Evolutionary conservation across 2,113 vertebrate species (phyloP).

Genomic region (Myotis yumanensis): DNA sequence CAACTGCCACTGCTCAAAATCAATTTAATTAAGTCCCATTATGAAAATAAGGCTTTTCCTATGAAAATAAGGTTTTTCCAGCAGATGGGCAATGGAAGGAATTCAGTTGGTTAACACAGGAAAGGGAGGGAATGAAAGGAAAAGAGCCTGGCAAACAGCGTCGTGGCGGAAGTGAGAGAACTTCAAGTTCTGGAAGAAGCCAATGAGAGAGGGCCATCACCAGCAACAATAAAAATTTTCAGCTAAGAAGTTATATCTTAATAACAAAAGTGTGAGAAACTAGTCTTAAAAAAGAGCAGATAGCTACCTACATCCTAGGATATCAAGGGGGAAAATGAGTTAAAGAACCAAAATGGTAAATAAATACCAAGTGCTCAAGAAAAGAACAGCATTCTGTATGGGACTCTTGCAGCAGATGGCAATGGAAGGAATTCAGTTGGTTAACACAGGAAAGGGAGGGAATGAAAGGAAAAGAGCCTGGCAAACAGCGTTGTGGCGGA

Average conservation of each 20-base stretch:
- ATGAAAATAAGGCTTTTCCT: conserved; percentile 29
- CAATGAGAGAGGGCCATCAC: background rate
- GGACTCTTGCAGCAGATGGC: background rate
- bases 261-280: conserved; percentile 28
- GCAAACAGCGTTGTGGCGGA: background rate
- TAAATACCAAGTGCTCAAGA: background rate
- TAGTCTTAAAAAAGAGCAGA: background rate
- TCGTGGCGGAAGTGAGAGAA: conserved; percentile 13
- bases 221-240: conserved; percentile 15
- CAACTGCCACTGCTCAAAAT: background rate
- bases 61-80: background rate
- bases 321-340: background rate
- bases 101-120: conserved; percentile 45
- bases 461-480: background rate
- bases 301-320: background rate
- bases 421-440: conserved; percentile 45
- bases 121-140: conserved; percentile 17
- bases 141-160: background rate
- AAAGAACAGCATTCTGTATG: background rate
- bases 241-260: conserved; percentile 4
- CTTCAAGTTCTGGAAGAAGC: conserved; percentile 43
- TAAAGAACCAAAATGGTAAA: conserved; percentile 41
- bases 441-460: conserved; percentile 45
- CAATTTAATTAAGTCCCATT: conserved; percentile 25
- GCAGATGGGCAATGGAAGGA: conserved; percentile 27